These are phyloP conservation scores for Poecilus cupreus DNA, from an alignment of 2,888 invertebrate species.

Conservation along the genomic window DNA sequence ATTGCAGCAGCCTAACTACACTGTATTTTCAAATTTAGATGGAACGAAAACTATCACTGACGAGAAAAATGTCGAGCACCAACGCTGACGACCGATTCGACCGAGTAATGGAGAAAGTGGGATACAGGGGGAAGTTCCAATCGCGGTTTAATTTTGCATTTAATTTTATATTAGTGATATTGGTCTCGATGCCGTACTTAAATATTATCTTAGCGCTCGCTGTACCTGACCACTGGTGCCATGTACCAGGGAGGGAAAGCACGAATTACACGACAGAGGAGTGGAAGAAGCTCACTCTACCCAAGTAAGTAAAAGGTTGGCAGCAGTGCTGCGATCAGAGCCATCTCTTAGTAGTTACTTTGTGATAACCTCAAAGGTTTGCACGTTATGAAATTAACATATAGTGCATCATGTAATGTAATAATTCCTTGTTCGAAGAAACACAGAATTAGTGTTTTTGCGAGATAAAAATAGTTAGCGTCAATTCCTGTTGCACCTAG, in stretches of 20 bases:
- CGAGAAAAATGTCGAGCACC: constrained; percentile 54
- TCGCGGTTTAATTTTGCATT: constrained; percentile 73
- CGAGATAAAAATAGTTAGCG: too few relatives aligned
- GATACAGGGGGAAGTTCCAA: constrained; percentile 76
- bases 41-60: background rate
- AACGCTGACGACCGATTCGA: constrained; percentile 73
- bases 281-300: constrained; percentile 75
- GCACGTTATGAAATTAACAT: too few relatives aligned
- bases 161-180: constrained; percentile 72
- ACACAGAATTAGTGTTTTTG: too few relatives aligned
- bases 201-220: constrained; percentile 75
- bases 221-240: constrained; percentile 77
- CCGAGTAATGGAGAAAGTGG: constrained; percentile 73
- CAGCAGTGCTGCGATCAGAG: too few relatives aligned
- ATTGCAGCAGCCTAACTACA: too few relatives aligned
- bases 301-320: constrained; percentile 72
- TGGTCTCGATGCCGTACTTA: constrained; percentile 74
- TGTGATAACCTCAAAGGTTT: too few relatives aligned
- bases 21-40: background rate
- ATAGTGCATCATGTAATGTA: too few relatives aligned
- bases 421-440: too few relatives aligned
- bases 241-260: constrained; percentile 73
- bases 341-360: too few relatives aligned
- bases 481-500: too few relatives aligned
- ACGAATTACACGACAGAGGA: constrained; percentile 73